phyloP scores from a whole-genome alignment of 2,113 vertebrate genomes.

The Polypterus bichir region DNA sequence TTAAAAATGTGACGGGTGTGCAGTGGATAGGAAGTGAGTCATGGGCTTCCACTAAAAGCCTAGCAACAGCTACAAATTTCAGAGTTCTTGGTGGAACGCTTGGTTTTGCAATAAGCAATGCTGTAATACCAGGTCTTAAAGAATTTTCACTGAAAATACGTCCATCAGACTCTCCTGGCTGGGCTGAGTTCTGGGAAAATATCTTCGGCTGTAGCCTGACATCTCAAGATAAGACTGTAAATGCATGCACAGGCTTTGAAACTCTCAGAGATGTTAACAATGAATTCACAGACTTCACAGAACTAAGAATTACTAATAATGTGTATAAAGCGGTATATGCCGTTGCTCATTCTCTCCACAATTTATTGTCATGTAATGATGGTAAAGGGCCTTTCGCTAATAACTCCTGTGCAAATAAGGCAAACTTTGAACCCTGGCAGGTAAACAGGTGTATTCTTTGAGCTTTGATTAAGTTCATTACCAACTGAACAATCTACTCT shows the following conservation, averaged over 20 bases:
- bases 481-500: not conserved
- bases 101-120: not conserved
- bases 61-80: not conserved
- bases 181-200: not conserved
- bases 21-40: not conserved
- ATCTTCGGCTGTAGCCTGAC: not conserved
- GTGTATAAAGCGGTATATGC: not conserved
- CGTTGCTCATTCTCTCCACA: no score
- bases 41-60: not conserved
- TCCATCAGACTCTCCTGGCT: no score
- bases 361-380: no score
- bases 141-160: no score
- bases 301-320: not conserved
- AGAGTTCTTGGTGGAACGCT: not conserved
- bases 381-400: not conserved
- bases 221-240: not conserved
- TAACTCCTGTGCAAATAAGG: not conserved
- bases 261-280: not conserved
- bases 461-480: not conserved
- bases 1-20: not conserved
- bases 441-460: not conserved
- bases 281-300: not conserved
- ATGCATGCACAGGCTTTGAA: not conserved
- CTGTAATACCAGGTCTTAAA: not conserved
- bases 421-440: not conserved